These are phyloP conservation scores for Alces alces DNA, from an alignment of 2,113 vertebrate genomes.

Conservation along the genomic window DNA sequence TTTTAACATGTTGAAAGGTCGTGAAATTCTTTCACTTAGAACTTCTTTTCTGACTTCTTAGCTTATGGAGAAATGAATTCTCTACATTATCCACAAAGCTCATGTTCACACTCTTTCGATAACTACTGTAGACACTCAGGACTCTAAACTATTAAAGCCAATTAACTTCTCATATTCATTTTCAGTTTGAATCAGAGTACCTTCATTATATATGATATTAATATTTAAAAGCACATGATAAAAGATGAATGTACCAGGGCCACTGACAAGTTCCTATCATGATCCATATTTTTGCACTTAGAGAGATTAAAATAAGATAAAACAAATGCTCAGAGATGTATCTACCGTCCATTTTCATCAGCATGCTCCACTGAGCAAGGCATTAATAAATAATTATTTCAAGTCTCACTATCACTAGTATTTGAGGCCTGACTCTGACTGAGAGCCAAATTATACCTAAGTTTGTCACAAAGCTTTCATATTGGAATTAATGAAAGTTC, in stretches of 20 bases:
- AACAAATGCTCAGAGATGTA: conserved; percentile 45
- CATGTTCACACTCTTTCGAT: not conserved
- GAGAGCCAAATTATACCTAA: not conserved
- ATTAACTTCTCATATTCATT: not conserved
- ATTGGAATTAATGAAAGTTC: not conserved
- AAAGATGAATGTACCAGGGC: not conserved
- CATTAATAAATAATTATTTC: not conserved
- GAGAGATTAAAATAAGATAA: conserved; percentile 39
- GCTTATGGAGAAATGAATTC: not conserved
- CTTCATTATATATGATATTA: not conserved
- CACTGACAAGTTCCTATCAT: not conserved
- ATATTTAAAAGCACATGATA: conserved; percentile 41
- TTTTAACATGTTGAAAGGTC: not conserved
- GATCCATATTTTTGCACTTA: not conserved
- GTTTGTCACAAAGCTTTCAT: conserved; percentile 22
- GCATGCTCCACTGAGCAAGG: conserved; percentile 27
- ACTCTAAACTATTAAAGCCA: not conserved
- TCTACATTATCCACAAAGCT: not conserved
- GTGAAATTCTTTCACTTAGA: not conserved
- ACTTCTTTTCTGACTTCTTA: not conserved
- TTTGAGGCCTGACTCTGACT: not conserved
- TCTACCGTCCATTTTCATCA: conserved; percentile 25
- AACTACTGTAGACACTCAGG: not conserved
- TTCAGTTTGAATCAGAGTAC: conserved; percentile 21
- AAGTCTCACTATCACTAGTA: not conserved